Conservation (phyloP, 2,113 vertebrate genomes). For the Dromaius novaehollandiae region DNA sequence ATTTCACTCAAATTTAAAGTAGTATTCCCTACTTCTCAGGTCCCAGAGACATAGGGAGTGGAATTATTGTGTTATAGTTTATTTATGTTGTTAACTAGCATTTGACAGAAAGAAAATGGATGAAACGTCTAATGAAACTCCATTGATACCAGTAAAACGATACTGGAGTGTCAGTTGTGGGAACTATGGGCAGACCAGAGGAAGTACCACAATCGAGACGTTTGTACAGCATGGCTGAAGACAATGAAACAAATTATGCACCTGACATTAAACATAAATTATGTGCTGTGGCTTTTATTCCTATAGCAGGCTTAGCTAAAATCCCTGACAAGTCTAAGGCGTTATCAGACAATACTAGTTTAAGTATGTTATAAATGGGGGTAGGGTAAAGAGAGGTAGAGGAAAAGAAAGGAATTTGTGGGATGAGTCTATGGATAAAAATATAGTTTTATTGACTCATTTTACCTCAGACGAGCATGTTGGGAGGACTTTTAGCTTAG, state of each 20-base stretch:
- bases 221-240: not conserved
- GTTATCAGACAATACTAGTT: not conserved
- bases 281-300: not conserved
- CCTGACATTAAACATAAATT: not conserved
- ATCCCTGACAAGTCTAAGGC: not conserved
- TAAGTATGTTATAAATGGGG: not conserved
- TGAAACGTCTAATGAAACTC: not conserved
- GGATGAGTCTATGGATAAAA: not conserved
- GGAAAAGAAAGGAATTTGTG: not conserved
- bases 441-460: slow-evolving; percentile 42
- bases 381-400: not conserved
- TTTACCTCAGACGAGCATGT: slow-evolving; percentile 42
- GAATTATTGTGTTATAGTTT: not conserved
- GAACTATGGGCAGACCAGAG: not conserved
- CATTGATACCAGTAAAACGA: not conserved
- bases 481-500: slow-evolving; percentile 53
- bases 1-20: not conserved
- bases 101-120: not conserved
- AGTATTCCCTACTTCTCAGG: not conserved
- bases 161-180: not conserved
- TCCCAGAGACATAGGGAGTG: not conserved
- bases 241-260: not conserved
- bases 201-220: not conserved
- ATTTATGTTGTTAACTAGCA: not conserved
- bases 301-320: not conserved